A percentile compares a stretch with the other conserved stretches of the same genome.
These are phyloP conservation scores for Sternarchorhynchus goeldii DNA, from an alignment of 2,797 vertebrate species.

Conservation along the genomic window DNA sequence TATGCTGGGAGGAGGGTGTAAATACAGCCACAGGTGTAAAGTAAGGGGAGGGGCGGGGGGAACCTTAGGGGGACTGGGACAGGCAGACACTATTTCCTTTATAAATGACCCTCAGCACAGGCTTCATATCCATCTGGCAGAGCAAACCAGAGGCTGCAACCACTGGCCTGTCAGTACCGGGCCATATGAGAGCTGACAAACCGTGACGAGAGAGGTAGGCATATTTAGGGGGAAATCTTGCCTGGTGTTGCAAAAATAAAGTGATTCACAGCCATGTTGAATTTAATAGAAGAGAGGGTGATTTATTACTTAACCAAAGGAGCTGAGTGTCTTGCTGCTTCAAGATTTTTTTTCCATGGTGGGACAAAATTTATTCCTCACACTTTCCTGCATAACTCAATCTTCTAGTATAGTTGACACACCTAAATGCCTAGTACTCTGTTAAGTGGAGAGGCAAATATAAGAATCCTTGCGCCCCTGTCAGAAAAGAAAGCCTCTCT, in stretches of 20 bases:
- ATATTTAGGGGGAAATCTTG: slow-evolving; percentile 24
- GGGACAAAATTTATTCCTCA: slow-evolving; percentile 15
- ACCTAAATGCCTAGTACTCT: neutral
- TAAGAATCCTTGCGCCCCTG: no score
- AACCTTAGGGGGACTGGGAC: slow-evolving; percentile 42
- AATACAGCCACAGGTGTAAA: neutral
- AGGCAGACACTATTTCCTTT: slow-evolving; percentile 47
- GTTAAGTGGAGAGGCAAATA: neutral
- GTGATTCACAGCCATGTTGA: slow-evolving; percentile 19
- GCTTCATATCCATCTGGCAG: slow-evolving; percentile 23
- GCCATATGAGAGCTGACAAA: slow-evolving; percentile 30
- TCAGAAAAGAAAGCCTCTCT: no score
- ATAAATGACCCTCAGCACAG: slow-evolving; percentile 24
- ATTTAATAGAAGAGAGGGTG: slow-evolving; percentile 29
- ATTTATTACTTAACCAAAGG: slow-evolving; percentile 37
- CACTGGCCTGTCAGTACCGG: slow-evolving; percentile 21
- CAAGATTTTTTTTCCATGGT: neutral
- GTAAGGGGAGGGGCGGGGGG: slow-evolving; percentile 38
- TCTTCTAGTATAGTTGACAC: neutral
- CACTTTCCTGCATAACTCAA: neutral
- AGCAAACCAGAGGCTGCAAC: neutral
- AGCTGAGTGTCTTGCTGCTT: neutral
- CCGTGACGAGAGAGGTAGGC: neutral
- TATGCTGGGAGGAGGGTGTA: slow-evolving; percentile 4
- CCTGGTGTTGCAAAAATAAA: slow-evolving; percentile 28